Percentiles rank a stretch among this genome's conserved stretches.
phyloP scores from a whole-genome alignment of 2,888 invertebrate species.

The Eristalis pertinax region DNA sequence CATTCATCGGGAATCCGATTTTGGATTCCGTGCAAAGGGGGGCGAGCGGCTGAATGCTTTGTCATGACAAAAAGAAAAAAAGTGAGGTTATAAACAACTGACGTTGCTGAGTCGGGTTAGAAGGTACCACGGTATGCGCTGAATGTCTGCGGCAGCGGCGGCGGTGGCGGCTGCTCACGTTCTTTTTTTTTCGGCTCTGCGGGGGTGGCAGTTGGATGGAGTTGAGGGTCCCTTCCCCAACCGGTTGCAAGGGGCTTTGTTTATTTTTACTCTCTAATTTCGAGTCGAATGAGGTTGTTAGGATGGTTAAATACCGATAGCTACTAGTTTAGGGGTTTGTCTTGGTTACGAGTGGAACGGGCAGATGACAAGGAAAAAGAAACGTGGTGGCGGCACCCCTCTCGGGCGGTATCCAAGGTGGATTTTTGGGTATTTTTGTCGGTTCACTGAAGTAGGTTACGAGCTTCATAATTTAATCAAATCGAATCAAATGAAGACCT shows the following conservation, averaged over 20 bases:
- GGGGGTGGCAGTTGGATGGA: not conserved
- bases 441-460: conserved; percentile 61
- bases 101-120: conserved; percentile 27
- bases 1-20: conserved; percentile 37
- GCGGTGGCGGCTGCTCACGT: not conserved
- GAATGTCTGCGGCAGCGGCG: conserved; percentile 21
- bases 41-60: conserved; percentile 22
- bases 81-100: conserved; percentile 59
- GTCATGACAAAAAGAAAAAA: conserved; percentile 67
- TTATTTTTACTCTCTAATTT: conserved; percentile 57
- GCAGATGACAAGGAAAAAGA: not conserved
- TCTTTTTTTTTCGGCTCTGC: not conserved
- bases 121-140: not conserved
- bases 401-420: not conserved
- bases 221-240: not conserved
- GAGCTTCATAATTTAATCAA: conserved; percentile 36
- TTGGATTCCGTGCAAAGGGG: conserved; percentile 17
- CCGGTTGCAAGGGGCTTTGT: conserved; percentile 48
- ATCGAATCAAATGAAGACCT: conserved; percentile 19
- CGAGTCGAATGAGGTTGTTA: conserved; percentile 66
- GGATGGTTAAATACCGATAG: conserved; percentile 69
- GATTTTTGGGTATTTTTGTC: not conserved
- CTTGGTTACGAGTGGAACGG: conserved; percentile 37
- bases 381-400: not conserved
- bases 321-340: conserved; percentile 37